Evolutionary conservation across 2,888 invertebrate species (phyloP), one percentile per base, ranked within the genome.

Genomic region (Lypha dubia): DNA sequence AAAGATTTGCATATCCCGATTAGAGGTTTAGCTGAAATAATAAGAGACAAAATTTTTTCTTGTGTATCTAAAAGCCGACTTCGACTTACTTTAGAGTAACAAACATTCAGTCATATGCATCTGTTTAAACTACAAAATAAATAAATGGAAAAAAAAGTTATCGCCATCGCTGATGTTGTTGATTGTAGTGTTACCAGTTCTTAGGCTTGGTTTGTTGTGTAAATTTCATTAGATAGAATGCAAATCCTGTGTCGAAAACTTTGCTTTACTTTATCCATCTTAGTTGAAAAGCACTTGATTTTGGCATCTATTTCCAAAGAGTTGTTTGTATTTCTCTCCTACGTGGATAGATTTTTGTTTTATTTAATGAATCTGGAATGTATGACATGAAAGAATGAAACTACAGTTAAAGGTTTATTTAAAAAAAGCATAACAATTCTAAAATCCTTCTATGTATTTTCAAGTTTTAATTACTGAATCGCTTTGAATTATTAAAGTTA

Each of bases 151-250:
- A 13, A 41, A n/a, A 22, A 44, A 28, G 1, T 58, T 71, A 6
- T 32, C 20, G 35, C 49, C 24, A 7, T 60, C 28, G 22, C 35
- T n/a, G 20, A 32, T 22, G 15, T 56, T 58, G 38, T 67, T 75
- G 63, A 32, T 56, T 24, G 35, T 62, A 20, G 3, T 62, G 63
- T 49, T 75, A 68, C 62, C n/a, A 38, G 28, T 74, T 63, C 63
- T 81, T 63, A 70, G 63, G 20, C 67, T 70, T 70, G 46, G 62
- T 81, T 75, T 70, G 68, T 75, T 75, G 67, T 75, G 53, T 49
- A 65, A 81, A 81, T 81, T 63, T 81, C 75, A 75, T 81, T 81
- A 70, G 75, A 28, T 70, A 11, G 62, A 56, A 75, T 70, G 81
- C 49, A 81, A 81, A 75, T 81, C 56, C 56, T 75, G 56, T 81